A percentile compares a stretch with the other conserved stretches of the same genome.
These are phyloP conservation scores for Anniella stebbinsi DNA, from an alignment of 2,797 vertebrate genomes.

Conservation along the genomic window DNA sequence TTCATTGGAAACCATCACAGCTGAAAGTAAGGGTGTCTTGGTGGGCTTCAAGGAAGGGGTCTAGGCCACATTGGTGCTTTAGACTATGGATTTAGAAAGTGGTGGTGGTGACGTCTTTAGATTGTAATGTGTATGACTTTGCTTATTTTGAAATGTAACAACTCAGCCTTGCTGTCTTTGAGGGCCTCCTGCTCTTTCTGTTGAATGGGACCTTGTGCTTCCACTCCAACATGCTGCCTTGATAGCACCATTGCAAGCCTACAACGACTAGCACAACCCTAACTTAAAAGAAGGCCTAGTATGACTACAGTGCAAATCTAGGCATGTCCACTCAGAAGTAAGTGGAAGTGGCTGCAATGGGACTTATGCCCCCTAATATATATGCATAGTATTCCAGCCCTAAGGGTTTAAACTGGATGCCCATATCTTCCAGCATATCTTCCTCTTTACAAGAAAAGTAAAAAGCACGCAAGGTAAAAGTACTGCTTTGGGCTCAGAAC, in stretches of 20 bases:
- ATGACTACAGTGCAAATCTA: not conserved
- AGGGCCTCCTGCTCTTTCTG: not conserved
- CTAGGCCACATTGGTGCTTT: too few species aligned
- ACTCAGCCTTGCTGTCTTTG: not conserved
- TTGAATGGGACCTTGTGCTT: not conserved
- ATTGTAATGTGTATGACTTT: not conserved
- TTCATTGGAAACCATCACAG: too few species aligned
- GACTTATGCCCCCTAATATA: not conserved
- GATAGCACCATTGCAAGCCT: not conserved
- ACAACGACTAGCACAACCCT: not conserved
- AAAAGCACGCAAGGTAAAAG: not conserved
- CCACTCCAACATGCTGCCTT: not conserved
- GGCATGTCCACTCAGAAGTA: not conserved
- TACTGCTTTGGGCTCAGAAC: not conserved
- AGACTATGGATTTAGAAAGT: not conserved
- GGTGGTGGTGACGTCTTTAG: not conserved
- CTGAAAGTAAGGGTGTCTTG: too few species aligned
- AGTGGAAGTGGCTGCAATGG: not conserved
- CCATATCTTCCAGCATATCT: not conserved
- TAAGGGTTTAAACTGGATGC: not conserved
- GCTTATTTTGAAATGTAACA: not conserved
- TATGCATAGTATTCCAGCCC: not conserved
- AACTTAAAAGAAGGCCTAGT: not conserved
- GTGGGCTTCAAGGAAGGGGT: too few species aligned
- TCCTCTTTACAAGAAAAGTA: not conserved